Percentiles rank a stretch among this genome's conserved stretches.
phyloP scores from a whole-genome alignment of 2,797 vertebrate species.

The Danio tinwini region DNA sequence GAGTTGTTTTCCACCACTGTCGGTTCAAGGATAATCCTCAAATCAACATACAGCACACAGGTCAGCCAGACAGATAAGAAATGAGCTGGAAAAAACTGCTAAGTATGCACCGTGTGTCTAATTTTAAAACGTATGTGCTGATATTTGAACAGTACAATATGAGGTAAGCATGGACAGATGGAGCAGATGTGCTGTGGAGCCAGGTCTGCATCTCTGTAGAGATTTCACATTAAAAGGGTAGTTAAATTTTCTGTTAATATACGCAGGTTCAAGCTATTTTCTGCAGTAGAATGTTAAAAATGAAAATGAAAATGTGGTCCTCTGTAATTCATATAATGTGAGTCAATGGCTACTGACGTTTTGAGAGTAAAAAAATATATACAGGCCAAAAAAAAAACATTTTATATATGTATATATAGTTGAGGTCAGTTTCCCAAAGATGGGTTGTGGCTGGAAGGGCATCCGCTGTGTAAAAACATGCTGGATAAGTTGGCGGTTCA shows the following conservation, averaged over 20 bases:
- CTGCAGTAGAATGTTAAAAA: too few species aligned
- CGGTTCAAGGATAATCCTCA: background rate
- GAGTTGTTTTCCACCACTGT: background rate
- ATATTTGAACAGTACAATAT: slow-evolving; percentile 16
- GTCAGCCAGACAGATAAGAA: background rate
- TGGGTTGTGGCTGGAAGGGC: too few species aligned
- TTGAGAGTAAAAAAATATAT: too few species aligned
- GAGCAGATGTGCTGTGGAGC: slow-evolving; percentile 8
- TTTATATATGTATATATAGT: too few species aligned
- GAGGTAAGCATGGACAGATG: background rate
- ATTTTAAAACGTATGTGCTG: slow-evolving; percentile 22
- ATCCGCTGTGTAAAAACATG: too few species aligned
- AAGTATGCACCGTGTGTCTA: slow-evolving; percentile 6
- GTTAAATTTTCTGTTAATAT: background rate
- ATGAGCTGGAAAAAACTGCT: background rate
- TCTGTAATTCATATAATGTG: too few species aligned
- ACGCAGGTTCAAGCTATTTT: background rate
- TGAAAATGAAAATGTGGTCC: too few species aligned
- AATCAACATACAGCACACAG: slow-evolving; percentile 12
- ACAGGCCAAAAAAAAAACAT: too few species aligned
- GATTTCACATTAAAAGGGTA: background rate
- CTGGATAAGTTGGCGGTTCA: too few species aligned
- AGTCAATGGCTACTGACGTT: too few species aligned
- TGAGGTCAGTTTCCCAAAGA: too few species aligned
- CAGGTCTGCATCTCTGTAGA: background rate